phyloP scores from a whole-genome alignment of 2,113 vertebrate genomes.

The Chionodraco myersi region DNA sequence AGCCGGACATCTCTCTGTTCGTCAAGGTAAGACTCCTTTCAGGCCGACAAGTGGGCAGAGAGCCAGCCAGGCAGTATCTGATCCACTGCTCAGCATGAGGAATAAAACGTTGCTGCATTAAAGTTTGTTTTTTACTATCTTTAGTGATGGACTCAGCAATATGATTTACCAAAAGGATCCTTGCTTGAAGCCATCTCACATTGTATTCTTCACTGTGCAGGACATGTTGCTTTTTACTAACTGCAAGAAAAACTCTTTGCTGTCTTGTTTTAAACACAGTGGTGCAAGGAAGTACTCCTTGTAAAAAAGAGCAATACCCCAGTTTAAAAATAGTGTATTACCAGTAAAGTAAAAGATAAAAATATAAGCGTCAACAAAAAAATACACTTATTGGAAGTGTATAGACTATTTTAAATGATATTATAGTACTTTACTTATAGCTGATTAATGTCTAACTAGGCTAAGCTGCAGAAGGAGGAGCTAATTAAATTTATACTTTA shows the following conservation, averaged over 20 bases:
- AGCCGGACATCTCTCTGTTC: conserved; percentile 74
- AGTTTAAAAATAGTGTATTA: too few relatives aligned
- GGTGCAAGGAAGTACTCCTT: not conserved
- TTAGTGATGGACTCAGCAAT: not conserved
- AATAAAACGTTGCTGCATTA: not conserved
- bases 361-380: not conserved
- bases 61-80: not conserved
- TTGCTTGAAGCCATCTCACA: not conserved
- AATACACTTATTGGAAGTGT: not conserved
- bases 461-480: not conserved
- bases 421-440: not conserved
- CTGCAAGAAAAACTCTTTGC: not conserved
- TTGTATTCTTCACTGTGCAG: not conserved
- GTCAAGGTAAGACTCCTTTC: conserved; percentile 74
- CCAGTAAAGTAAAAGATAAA: not conserved
- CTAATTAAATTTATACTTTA: not conserved
- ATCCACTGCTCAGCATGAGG: not conserved
- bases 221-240: not conserved
- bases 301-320: too few relatives aligned
- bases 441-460: not conserved
- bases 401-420: not conserved
- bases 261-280: not conserved
- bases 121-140: not conserved
- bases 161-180: not conserved
- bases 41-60: not conserved